These are phyloP conservation scores for Ictidomys tridecemlineatus DNA, from an alignment of 2,113 vertebrate genomes.

Conservation along the genomic window DNA sequence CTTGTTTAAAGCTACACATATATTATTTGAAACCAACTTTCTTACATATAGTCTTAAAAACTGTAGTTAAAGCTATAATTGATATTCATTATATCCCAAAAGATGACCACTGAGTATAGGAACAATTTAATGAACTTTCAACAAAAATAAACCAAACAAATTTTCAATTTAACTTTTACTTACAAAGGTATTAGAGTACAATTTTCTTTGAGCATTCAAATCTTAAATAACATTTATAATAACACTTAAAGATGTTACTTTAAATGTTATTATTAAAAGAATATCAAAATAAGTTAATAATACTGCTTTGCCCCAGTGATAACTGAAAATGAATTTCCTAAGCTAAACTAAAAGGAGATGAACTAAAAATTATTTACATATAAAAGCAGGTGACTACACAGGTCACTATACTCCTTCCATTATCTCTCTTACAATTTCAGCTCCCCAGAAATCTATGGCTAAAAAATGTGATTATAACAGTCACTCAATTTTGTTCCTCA, in stretches of 20 bases:
- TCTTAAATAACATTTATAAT: background rate
- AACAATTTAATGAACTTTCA: background rate
- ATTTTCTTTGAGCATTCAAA: slow-evolving; percentile 14
- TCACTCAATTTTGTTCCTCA: background rate
- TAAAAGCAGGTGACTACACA: background rate
- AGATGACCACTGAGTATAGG: background rate
- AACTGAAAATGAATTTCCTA: background rate
- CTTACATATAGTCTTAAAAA: slow-evolving; percentile 38
- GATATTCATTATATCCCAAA: background rate
- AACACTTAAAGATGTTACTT: background rate
- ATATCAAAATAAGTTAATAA: background rate
- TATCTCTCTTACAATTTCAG: background rate
- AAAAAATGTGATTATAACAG: background rate
- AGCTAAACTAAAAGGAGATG: background rate
- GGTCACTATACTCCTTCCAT: background rate
- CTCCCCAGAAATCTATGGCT: background rate
- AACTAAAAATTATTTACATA: background rate
- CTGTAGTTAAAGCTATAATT: background rate
- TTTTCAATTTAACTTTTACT: slow-evolving; percentile 22
- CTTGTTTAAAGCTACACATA: background rate
- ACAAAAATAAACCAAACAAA: background rate
- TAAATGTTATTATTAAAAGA: slow-evolving; percentile 26
- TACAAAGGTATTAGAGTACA: background rate
- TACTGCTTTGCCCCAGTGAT: background rate
- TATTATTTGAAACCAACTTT: slow-evolving; percentile 41